Evolutionary conservation across 2,888 invertebrate species (phyloP).

Genomic region (Tipula lateralis): DNA sequence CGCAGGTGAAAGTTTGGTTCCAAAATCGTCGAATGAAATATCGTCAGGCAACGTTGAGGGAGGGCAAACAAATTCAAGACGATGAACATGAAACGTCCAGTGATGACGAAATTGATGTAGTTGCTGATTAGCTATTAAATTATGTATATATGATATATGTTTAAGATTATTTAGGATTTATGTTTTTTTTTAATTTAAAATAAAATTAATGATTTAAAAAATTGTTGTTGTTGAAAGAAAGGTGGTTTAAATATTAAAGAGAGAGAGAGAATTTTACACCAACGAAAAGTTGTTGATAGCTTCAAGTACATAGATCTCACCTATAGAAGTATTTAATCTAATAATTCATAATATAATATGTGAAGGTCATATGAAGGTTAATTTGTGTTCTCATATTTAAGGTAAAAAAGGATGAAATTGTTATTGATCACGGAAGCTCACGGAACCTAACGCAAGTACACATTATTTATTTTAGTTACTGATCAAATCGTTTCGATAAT

Average conservation of each 20-base stretch:
- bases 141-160: neutral
- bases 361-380: too few species aligned
- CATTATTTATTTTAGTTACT: too few species aligned
- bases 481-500: too few species aligned
- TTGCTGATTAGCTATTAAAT: conserved; percentile 34
- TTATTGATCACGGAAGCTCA: too few species aligned
- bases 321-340: too few species aligned
- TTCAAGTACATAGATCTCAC: too few species aligned
- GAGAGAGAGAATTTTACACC: neutral
- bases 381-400: too few species aligned
- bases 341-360: too few species aligned
- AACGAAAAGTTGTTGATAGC: neutral
- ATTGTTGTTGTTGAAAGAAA: neutral
- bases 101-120: conserved; percentile 37
- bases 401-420: too few species aligned
- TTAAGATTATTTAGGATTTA: conserved; percentile 12
- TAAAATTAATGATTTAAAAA: neutral
- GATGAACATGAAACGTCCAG: conserved; percentile 33
- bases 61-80: conserved; percentile 31
- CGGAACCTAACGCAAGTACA: too few species aligned
- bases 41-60: conserved; percentile 54
- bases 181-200: neutral
- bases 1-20: conserved; percentile 93
- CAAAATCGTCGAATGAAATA: conserved; percentile 86
- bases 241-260: neutral